Evolutionary conservation across 2,113 vertebrate species (phyloP).

Genomic region (Cheilinus undulatus): DNA sequence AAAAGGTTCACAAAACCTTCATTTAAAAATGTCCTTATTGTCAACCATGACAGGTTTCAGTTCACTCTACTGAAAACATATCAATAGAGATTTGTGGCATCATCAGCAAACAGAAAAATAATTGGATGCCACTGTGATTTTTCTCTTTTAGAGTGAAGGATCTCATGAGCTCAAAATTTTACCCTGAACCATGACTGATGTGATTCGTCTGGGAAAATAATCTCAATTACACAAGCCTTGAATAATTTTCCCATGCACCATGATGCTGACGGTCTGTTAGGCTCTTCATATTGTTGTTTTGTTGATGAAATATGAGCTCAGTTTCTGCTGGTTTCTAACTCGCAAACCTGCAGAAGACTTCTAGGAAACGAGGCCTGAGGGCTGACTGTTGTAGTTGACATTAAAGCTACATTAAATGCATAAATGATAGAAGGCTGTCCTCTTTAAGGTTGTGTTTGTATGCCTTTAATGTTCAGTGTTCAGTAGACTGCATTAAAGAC

Average conservation of each 20-base stretch:
- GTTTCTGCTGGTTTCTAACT: slow-evolving; percentile 9
- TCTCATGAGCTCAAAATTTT: background rate
- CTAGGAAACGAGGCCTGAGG: slow-evolving; percentile 11
- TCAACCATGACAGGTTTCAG: background rate
- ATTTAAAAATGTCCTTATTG: background rate
- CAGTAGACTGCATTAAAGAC: slow-evolving; percentile 18
- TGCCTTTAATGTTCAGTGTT: slow-evolving; percentile 26
- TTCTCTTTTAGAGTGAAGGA: background rate
- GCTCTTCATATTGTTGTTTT: background rate
- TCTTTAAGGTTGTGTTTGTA: slow-evolving; percentile 3
- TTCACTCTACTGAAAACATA: background rate
- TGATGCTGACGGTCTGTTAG: background rate
- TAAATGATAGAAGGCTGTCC: slow-evolving; percentile 29
- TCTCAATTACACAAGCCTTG: background rate
- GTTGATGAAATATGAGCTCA: slow-evolving; percentile 6
- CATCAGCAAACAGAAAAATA: background rate
- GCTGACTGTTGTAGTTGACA: slow-evolving; percentile 21
- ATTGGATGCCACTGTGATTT: background rate
- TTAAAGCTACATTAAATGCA: slow-evolving; percentile 49
- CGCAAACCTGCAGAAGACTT: slow-evolving; percentile 6
- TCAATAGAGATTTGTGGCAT: background rate
- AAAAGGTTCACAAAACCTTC: no score
- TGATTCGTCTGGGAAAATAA: background rate
- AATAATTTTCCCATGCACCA: background rate
- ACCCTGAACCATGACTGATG: background rate